phyloP scores from a whole-genome alignment of 2,888 invertebrate species.

The Prionchulus punctatus region DNA sequence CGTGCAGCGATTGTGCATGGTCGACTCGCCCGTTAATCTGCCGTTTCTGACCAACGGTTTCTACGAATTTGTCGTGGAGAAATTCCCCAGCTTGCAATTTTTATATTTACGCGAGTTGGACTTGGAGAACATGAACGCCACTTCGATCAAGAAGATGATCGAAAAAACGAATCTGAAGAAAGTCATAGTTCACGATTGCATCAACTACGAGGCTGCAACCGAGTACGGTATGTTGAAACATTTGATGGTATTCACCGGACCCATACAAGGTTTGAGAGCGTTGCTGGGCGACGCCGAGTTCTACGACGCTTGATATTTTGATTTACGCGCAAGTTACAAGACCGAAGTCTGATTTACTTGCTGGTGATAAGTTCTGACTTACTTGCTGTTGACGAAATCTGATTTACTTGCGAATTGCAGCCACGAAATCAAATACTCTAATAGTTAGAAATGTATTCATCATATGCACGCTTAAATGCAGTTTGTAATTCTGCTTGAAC shows the following conservation, averaged over 20 bases:
- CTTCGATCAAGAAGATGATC: not conserved
- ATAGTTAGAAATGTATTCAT: no score
- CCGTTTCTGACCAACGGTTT: constrained; percentile 29
- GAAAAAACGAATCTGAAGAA: not conserved
- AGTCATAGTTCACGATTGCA: constrained; percentile 19
- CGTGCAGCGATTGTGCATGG: constrained; percentile 29
- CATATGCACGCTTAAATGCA: no score
- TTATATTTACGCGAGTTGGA: constrained; percentile 31
- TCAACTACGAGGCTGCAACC: constrained; percentile 29
- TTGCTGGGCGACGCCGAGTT: constrained; percentile 4
- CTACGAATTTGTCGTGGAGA: constrained; percentile 26
- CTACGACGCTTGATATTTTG: not conserved
- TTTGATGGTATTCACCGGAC: constrained; percentile 29
- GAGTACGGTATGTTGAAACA: constrained; percentile 28
- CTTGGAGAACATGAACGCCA: constrained; percentile 18
- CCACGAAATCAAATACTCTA: no score
- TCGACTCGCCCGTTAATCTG: constrained; percentile 31
- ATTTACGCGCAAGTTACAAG: no score
- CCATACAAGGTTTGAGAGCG: constrained; percentile 28
- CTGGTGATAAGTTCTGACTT: no score
- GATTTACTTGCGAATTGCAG: no score
- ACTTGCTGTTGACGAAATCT: no score
- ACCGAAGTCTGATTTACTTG: no score
- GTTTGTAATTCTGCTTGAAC: no score
- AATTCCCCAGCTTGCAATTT: constrained; percentile 19